Base-by-base conservation (phyloP, 2,797 vertebrate genomes). In the Podarcis lilfordi region DNA sequence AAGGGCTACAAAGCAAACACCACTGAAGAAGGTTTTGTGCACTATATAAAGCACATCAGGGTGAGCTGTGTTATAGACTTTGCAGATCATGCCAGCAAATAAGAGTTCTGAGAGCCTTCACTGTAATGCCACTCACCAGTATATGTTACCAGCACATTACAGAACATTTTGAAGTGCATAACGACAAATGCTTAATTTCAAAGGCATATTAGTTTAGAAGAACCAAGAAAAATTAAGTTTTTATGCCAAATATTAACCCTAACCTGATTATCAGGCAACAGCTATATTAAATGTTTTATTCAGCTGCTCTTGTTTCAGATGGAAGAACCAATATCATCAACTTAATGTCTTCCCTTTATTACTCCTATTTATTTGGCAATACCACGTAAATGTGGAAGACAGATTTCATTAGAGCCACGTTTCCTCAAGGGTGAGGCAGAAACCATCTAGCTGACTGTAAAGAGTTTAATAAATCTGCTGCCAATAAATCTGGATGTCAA, bases 321-420 rank as follows among this genome's bases (percentile, higher is more conserved):
- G 19, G 27, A 72, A 50, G 9, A 72, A 59, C 45, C 25, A 40
- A 40, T 72, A 72, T 13, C 45, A 45, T 55, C 35, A 59, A 80
- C 21, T 50, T 77, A 78, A 78, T 50, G 45, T 4, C 50, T 40
- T 59, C 78, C 61, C 66, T 74, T 80, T 80, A 80, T 72, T 72
- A 29, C 32, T 72, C 50, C 25, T 15, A 23, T 71, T 61, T 80
- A 69, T 59, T 71, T 50, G 1, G 15, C 78, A 72, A n/a, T 72
- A 37, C 66, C 25, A 10, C 8, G 25, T 71, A 80, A 86, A 61
- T 59, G 77, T 45, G 50, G 66, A 61, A 72, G 77, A 80, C 66
- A 80, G 66, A 59, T 59, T 80, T 40, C 77, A 86, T 80, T 80
- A 86, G 77, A 71, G 11, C 77, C 45, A n/a, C 45, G 35, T 13